These are phyloP conservation scores for Gambusia holbrooki DNA, from an alignment of 2,113 vertebrate genomes.

Conservation along the genomic window DNA sequence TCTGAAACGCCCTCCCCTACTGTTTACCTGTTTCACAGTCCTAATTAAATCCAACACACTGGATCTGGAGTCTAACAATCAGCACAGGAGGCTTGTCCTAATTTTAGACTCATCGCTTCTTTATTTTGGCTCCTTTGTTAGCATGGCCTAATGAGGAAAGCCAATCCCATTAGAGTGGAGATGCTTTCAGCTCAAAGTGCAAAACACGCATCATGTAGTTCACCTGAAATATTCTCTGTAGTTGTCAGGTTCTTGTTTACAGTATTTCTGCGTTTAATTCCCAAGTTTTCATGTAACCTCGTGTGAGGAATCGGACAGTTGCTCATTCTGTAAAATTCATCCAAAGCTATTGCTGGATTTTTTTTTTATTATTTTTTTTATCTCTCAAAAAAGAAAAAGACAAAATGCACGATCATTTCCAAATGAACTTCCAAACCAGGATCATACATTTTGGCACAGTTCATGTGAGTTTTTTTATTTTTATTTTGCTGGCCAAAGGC, in stretches of 20 bases:
- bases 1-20: constrained; percentile 6
- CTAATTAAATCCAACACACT: constrained; percentile 46
- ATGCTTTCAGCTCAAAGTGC: background rate
- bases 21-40: constrained; percentile 29
- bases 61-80: background rate
- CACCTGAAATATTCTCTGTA: background rate
- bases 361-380: too few species aligned
- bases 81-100: constrained; percentile 13
- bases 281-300: background rate
- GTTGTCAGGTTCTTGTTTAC: background rate
- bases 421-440: background rate
- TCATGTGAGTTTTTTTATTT: background rate
- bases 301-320: background rate
- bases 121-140: constrained; percentile 1
- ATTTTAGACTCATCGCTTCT: constrained; percentile 18
- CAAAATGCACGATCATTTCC: background rate
- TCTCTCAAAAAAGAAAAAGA: background rate
- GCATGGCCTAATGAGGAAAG: background rate
- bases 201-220: background rate
- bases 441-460: background rate
- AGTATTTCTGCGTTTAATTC: background rate
- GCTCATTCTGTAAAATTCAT: background rate
- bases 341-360: too few species aligned
- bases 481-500: background rate
- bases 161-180: background rate